These are phyloP conservation scores for Bimastos eiseni DNA, from an alignment of 2,888 invertebrate species.

Conservation along the genomic window DNA sequence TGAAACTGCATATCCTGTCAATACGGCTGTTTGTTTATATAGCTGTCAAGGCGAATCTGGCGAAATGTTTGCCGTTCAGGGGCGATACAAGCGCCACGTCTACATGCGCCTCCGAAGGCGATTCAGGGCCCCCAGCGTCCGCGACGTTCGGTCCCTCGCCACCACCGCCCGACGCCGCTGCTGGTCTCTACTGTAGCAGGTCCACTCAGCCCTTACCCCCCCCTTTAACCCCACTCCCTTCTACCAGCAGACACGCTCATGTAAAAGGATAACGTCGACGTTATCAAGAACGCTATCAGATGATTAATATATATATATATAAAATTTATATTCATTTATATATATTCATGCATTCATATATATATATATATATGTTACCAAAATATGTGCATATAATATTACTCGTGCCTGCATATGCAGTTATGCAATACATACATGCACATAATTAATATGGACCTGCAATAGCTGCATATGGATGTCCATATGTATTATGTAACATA, in stretches of 20 bases:
- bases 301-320: not conserved
- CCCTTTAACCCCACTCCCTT: not conserved
- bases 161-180: not conserved
- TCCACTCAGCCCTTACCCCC: not conserved
- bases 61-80: conserved; percentile 6
- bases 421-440: no score
- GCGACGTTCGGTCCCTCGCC: not conserved
- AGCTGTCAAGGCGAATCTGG: conserved; percentile 13
- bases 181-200: not conserved
- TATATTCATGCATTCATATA: not conserved
- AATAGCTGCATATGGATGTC: no score
- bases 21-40: conserved; percentile 6
- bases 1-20: conserved; percentile 13
- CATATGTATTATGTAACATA: no score
- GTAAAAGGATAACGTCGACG: not conserved
- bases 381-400: no score
- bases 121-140: not conserved
- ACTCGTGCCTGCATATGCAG: no score
- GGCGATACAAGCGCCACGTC: conserved; percentile 2
- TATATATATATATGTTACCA: no score
- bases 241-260: not conserved
- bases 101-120: no score
- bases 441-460: no score
- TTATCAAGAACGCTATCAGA: conserved; percentile 13
- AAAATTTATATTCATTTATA: not conserved